A percentile compares a stretch with the other conserved stretches of the same genome.
Evolutionary conservation across 2,797 vertebrate genomes (phyloP).

Genomic region (Myotis findleyi): DNA sequence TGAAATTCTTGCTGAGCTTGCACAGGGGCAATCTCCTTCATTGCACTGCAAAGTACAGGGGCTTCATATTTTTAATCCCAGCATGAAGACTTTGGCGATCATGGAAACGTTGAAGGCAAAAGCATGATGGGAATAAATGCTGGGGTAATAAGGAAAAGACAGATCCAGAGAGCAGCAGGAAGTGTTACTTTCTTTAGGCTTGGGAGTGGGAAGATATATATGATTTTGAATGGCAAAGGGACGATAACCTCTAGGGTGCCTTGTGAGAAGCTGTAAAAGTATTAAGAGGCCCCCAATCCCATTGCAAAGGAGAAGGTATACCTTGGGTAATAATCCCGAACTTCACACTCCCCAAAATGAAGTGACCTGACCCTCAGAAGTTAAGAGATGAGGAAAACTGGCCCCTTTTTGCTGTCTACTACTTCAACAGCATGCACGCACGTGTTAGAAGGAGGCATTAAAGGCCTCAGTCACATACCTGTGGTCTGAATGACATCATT

Average conservation of each 20-base stretch:
- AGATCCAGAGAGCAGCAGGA: not conserved
- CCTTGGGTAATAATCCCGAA: not conserved
- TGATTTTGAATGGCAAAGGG: not conserved
- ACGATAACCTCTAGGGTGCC: not conserved
- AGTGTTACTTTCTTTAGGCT: not conserved
- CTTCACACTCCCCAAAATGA: not conserved
- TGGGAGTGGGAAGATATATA: not conserved
- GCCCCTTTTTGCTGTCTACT: not conserved
- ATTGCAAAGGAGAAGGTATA: not conserved
- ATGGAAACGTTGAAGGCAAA: not conserved
- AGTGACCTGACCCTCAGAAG: not conserved
- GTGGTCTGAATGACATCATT: not conserved
- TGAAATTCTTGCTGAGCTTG: not conserved
- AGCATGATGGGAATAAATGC: not conserved
- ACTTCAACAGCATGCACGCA: not conserved
- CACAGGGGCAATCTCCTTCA: not conserved
- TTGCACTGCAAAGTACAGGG: not conserved
- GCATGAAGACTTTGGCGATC: not conserved
- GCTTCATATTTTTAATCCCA: not conserved
- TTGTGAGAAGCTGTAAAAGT: not conserved
- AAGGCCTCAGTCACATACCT: not conserved
- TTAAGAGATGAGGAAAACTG: not conserved
- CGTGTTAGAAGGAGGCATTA: not conserved
- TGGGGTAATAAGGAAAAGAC: not conserved
- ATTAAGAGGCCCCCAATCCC: not conserved